Evolutionary conservation across 1,140 invertebrate species (phyloP), one percentile per base, ranked within the genome.

Genomic region (Leguminivora glycinivorella): DNA sequence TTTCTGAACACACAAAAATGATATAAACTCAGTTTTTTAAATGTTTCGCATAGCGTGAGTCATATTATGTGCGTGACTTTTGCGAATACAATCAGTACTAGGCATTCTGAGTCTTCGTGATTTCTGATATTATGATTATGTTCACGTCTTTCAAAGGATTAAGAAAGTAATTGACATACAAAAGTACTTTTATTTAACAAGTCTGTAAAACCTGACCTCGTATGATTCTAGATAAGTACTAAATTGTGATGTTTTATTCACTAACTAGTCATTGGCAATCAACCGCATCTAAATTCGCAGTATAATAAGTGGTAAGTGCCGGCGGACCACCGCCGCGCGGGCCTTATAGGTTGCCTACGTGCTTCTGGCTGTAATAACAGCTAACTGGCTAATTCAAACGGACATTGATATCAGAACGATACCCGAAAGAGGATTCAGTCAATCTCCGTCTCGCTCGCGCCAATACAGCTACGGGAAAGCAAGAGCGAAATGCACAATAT

Each of bases 231-330:
- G 5, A 52, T 52, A 52, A 10, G 47, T 52, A 52, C 47, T 9
- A 52, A 52, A 52, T 52, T 52, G 47, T 52, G n/a, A 52, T 52
- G 47, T 52, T 52, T 52, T 52, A 52, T 22, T 52, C 17, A 22
- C 17, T 52, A 52, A 52, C 17, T 52, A 22, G n/a, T n/a, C 22
- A 52, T 22, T 52, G 47, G 47, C 47, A 52, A 52, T 52, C 47
- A 52, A 19, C 19, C 17, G 47, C n/a, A 52, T 52, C n/a, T 52
- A 52, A 52, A 52, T 52, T 22, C 19, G 47, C 19, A 52, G 47
- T 52, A 52, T 52, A 52, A 52, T 52, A 52, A 9, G 47, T 52
- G 47, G 17, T 52, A 52, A 52, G 47, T 52, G 22, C 47, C 19
- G 47, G 9, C 19, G 47, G 47, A 52, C 47, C 47, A 52, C 47